Base-by-base conservation (phyloP, 2,888 invertebrate genomes). In the Cosmorhoe ocellata region DNA sequence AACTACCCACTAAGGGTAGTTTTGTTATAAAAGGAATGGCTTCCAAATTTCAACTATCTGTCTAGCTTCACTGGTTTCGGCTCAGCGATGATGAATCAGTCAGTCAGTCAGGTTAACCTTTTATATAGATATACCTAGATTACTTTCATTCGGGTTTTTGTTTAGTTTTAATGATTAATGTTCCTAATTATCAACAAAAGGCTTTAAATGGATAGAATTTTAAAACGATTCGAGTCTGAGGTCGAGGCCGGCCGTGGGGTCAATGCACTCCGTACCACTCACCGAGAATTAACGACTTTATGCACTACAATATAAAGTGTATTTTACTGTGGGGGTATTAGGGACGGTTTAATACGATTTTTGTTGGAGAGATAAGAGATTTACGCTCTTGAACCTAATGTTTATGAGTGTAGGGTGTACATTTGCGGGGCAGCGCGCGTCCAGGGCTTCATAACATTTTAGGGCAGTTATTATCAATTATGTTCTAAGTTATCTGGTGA, bases 221-320 rank as follows among this genome's bases (percentile, higher is more conserved):
- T 13, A 28, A 30, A 39, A 6, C 28, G 14, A 28, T 9, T 41
- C 32, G n/a, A 13, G 8, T 27, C 14, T 9, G 3, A 45, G 45
- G 45, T 37, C 13, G 31, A 31, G 45, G 45, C 31, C 31, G 37
- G 30, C 24, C 37, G 8, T 1, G 33, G 39, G 38, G 33, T 39
- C 46, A 11, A 22, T 38, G 49, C 37, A 49, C 49, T 49, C 3
- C 18, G 9, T 8, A 1, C 28, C 11, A 4, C 1, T 7, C 31
- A 14, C 26, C 24, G 13, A 2, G 9, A 26, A 32, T 32, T 10
- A 12, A 14, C 12, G 7, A 13, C 41, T 11, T 14, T 41, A 41
- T 3, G 2, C 7, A 0, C 1, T 24, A 24, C 2, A 24, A 2
- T 24, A 32, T 41, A 41, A 13, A 41, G 41, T 32, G 13, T 4